phyloP scores from a whole-genome alignment of 1,140 invertebrate species.

The Drosophila parabipectinata region DNA sequence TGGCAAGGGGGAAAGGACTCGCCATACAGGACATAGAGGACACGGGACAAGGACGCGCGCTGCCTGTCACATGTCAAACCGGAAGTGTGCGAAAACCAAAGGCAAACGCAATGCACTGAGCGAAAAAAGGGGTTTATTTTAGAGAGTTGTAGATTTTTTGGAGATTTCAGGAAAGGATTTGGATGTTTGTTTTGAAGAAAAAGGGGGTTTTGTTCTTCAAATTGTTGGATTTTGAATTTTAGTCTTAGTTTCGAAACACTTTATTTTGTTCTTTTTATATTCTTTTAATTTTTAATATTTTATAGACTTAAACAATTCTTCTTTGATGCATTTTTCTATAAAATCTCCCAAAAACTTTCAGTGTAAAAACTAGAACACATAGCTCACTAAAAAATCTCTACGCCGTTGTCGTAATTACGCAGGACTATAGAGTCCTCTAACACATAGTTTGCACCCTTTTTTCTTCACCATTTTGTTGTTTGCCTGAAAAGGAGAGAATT shows the following conservation, averaged over 20 bases:
- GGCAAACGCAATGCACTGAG: conserved; percentile 36
- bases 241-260: no score
- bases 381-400: conserved; percentile 4
- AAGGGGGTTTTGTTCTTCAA: no score
- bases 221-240: no score
- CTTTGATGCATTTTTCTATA: no score
- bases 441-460: conserved; percentile 51
- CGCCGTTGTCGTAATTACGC: conserved; percentile 54
- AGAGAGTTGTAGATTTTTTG: neutral
- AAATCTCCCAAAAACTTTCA: neutral
- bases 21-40: neutral
- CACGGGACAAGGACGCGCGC: conserved; percentile 45
- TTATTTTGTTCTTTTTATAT: no score
- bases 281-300: no score
- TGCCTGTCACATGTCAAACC: conserved; percentile 82
- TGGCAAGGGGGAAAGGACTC: neutral
- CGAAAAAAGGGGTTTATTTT: neutral
- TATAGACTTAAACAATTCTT: no score
- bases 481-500: conserved; percentile 10
- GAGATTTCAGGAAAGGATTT: neutral
- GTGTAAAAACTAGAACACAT: conserved; percentile 16
- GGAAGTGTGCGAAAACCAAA: conserved; percentile 75
- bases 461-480: conserved; percentile 20
- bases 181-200: no score
- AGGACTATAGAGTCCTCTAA: conserved; percentile 22